phyloP scores from a whole-genome alignment of 2,113 vertebrate genomes.

The Ochotona princeps region DNA sequence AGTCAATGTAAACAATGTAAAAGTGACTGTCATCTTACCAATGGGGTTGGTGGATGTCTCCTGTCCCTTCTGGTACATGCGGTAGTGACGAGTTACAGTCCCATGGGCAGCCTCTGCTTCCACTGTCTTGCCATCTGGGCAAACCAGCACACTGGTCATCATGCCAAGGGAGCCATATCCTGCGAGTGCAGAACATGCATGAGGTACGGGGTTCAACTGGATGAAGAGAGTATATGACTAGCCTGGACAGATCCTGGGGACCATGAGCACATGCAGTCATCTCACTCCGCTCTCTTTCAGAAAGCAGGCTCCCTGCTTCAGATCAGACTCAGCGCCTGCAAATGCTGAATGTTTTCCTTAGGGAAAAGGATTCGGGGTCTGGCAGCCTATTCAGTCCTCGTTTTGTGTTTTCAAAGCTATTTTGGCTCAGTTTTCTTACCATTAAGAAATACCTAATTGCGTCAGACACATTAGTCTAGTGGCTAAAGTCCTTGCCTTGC shows the following conservation, averaged over 20 bases:
- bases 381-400: neutral
- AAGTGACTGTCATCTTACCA: conserved; percentile 85
- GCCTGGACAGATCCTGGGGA: neutral
- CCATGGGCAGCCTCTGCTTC: conserved; percentile 98
- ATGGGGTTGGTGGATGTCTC: conserved; percentile 99
- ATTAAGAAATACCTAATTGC: too few species aligned
- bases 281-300: neutral
- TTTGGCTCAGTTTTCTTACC: neutral
- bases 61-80: conserved; percentile 96
- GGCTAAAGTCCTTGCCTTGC: too few species aligned
- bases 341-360: neutral
- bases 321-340: neutral
- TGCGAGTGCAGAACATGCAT: conserved; percentile 70
- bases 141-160: conserved; percentile 98
- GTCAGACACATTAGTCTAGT: too few species aligned
- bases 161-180: conserved; percentile 98
- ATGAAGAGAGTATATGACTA: neutral
- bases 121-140: conserved; percentile 97
- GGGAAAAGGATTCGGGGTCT: neutral
- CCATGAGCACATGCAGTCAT: neutral
- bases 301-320: neutral
- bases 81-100: conserved; percentile 97
- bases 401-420: neutral
- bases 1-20: neutral
- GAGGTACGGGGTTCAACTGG: neutral